A percentile compares a stretch with the other conserved stretches of the same genome.
These are phyloP conservation scores for Danio jaintianensis DNA, from an alignment of 2,797 vertebrate genomes.

Conservation along the genomic window DNA sequence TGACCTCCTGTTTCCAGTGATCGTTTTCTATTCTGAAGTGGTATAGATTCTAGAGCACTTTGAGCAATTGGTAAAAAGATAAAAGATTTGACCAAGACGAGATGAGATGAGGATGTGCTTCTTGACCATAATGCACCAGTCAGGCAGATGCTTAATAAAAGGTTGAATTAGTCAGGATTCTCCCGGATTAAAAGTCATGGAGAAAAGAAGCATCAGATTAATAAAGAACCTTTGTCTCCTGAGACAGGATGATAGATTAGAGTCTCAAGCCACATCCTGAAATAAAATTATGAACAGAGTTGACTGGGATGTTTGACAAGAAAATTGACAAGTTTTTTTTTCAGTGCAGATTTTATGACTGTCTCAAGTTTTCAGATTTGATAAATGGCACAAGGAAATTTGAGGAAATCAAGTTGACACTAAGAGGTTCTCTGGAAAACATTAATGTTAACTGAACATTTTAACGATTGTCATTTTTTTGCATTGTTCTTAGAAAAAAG, in stretches of 20 bases:
- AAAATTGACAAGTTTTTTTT: conserved; percentile 34
- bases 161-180: background rate
- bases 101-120: background rate
- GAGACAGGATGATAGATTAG: conserved; percentile 46
- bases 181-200: background rate
- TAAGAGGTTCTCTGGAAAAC: conserved; percentile 39
- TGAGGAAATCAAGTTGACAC: no score
- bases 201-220: background rate
- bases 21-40: background rate
- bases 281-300: conserved; percentile 30
- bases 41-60: background rate
- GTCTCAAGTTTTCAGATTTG: background rate
- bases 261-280: conserved; percentile 33
- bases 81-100: background rate
- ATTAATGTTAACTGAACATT: conserved; percentile 33
- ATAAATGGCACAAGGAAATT: background rate
- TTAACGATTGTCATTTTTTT: background rate
- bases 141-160: conserved; percentile 21
- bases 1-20: background rate
- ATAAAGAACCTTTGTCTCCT: conserved; percentile 24
- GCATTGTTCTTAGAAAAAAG: conserved; percentile 33
- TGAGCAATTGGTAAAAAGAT: background rate
- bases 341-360: conserved; percentile 44
- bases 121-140: conserved; percentile 8
- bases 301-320: conserved; percentile 14